Evolutionary conservation across 1,140 invertebrate species (phyloP), one percentile per base, ranked within the genome.

Genomic region (Drosophila repletoides): DNA sequence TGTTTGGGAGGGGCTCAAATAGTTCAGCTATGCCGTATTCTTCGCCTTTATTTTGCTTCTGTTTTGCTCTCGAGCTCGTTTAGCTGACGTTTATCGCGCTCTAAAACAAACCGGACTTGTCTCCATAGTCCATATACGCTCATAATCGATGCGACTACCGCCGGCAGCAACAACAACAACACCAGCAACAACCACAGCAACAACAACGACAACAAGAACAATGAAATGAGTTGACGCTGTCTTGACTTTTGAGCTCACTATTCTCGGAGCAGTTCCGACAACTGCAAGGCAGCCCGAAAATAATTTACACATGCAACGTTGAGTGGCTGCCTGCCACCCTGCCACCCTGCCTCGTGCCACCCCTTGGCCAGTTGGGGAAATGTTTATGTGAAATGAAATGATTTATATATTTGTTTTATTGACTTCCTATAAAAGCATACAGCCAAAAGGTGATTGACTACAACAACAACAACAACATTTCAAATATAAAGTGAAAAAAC

Each of bases 11-110:
- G 52, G 40, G 45, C 68, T 66, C 28, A 36, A 43, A 19, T 28
- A 53, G 15, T 24, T 45, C 34, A 6, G 28, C 31, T 51, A 49
- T 33, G 24, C 19, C 36, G 48, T 40, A 26, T 43, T 51, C 46
- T 43, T 34, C 28, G 31, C 28, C 38, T 60, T 64, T 15, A n/a
- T 28, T 72, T 53, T 52, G 74, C 79, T 84, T 71, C 70, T 83
- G 79, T 83, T 76, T 74, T 38, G 68, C 60, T 60, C 55, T 61
- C 22, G 74, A 34, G 66, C 76, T 84, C 74, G 84, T 86, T 84
- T 86, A 86, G 79, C 70, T 86, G 69, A 73, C 77, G 79, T 84
- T 83, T 84, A 83, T 84, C 77, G 66, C 73, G 71, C 75, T 72
- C 72, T 59, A 72, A 68, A 81, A 66, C 58, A 81, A 83, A 86